Evolutionary conservation across 2,797 vertebrate species (phyloP), one percentile per base, ranked within the genome.

Genomic region (Alectoris magna): DNA sequence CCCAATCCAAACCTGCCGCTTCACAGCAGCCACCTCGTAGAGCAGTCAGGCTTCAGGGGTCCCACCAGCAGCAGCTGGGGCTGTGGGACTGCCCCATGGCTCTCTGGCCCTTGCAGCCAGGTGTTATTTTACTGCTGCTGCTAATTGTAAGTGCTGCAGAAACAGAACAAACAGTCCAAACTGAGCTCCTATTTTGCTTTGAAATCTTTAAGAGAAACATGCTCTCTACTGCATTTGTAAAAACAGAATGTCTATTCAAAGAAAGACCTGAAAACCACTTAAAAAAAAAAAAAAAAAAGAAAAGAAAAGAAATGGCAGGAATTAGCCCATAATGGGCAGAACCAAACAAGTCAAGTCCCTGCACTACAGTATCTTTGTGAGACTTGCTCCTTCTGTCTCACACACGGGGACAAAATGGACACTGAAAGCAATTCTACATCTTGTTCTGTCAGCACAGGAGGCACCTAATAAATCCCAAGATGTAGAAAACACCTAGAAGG

Each of bases 391-490:
- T 79, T 96, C 58, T 80, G 46, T 60, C 29, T 90, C 29, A 15
- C 34, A 74, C 11, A 75, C 3, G 1, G 9, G 39, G 69, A 84
- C 24, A 79, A 17, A 59, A 12, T 34, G 39, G 90, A 87, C 27
- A 87, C 60, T 15, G 79, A 76, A 46, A 93, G 66, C 62, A 80
- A 66, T 66, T 88, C 93, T 68, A 62, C 49, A 87, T 84, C 70
- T 87, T 92, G 58, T 91, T 84, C 84, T 94, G 64, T 74, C 75
- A 93, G 90, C 68, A 90, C 18, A 70, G 24, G 27, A 91, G 82
- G 83, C 43, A 90, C 18, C 48, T 63, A 96, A 92, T 88, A 94
- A 95, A 89, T 64, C 56, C 66, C 71, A 82, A 81, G n/a, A 55
- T 23, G 14, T 0, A 88, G 44, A 76, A 85, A 53, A 83, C 60